phyloP scores from a whole-genome alignment of 2,888 invertebrate genomes.

The Limnephilus rhombicus region DNA sequence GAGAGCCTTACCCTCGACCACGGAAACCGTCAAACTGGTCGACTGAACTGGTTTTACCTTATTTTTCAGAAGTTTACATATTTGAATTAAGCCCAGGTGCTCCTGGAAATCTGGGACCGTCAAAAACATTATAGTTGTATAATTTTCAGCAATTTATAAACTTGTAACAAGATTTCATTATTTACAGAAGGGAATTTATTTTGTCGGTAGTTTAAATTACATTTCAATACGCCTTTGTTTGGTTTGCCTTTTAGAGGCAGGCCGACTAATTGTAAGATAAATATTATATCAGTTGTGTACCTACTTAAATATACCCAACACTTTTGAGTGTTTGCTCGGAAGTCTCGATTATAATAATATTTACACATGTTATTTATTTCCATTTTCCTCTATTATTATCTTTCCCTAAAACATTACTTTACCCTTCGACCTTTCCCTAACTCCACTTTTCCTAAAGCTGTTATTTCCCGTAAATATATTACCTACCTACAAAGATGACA shows the following conservation, averaged over 20 bases:
- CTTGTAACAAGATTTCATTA: background rate
- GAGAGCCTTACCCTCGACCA: too few species aligned
- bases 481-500: background rate
- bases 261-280: background rate
- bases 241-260: background rate
- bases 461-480: background rate
- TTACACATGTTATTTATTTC: background rate
- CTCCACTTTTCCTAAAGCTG: background rate
- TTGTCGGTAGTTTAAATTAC: background rate
- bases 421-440: background rate
- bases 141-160: background rate
- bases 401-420: background rate
- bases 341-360: background rate
- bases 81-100: too few species aligned
- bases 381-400: background rate
- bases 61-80: too few species aligned
- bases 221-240: background rate
- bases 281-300: background rate
- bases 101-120: too few species aligned
- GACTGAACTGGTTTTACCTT: background rate
- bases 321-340: background rate
- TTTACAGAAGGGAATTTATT: background rate
- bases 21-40: too few species aligned
- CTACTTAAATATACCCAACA: background rate
- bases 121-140: background rate